A percentile compares a stretch with the other conserved stretches of the same genome.
Conservation (phyloP, 2,888 invertebrate species). For the Hirtodrosophila histrioides region DNA sequence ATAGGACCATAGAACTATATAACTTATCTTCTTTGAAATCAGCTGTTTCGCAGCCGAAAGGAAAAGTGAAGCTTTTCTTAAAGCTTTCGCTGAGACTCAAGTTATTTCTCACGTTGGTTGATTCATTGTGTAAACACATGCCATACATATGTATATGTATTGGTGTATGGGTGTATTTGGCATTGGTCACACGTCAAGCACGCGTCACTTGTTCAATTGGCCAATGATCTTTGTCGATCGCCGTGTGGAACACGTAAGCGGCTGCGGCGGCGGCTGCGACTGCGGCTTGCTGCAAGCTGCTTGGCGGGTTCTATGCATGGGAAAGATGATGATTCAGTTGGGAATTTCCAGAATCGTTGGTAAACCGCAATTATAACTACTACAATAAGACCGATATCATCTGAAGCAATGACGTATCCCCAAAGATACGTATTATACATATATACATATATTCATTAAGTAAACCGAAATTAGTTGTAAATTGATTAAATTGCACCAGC, state of each 20-base stretch:
- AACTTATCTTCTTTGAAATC: conserved; percentile 2
- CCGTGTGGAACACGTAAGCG: conserved; percentile 31
- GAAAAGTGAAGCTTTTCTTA: conserved; percentile 48
- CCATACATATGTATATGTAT: neutral
- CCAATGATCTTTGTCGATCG: conserved; percentile 25
- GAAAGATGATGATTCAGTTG: conserved; percentile 57
- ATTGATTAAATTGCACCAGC: neutral
- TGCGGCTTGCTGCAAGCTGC: neutral
- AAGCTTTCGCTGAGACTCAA: conserved; percentile 32
- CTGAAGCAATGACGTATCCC: conserved; percentile 27
- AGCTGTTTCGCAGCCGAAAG: conserved; percentile 45
- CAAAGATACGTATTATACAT: neutral
- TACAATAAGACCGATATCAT: conserved; percentile 17
- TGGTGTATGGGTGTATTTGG: neutral
- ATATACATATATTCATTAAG: neutral
- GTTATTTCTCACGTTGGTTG: conserved; percentile 12
- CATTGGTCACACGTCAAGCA: conserved; percentile 51
- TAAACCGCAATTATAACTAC: conserved; percentile 32
- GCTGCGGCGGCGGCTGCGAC: too few relatives aligned
- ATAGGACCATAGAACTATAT: too few relatives aligned
- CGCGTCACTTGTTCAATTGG: conserved; percentile 55
- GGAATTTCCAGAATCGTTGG: conserved; percentile 52
- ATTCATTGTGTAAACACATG: conserved; percentile 20
- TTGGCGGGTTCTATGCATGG: conserved; percentile 41
- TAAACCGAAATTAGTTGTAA: conserved; percentile 16